phyloP scores from a whole-genome alignment of 2,888 invertebrate species.

The Pegoplata infirma region DNA sequence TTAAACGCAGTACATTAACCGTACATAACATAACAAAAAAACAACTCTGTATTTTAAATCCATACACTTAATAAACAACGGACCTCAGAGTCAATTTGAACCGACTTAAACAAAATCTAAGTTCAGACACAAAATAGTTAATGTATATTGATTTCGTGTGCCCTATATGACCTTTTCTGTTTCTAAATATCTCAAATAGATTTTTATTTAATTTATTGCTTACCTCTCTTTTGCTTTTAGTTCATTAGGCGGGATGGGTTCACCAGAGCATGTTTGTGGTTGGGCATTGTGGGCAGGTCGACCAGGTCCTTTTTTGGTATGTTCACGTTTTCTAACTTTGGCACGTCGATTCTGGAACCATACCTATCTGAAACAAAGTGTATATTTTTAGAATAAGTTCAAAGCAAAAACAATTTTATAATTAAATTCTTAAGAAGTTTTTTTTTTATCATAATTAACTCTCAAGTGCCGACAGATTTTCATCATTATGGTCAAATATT shows the following conservation, averaged over 20 bases:
- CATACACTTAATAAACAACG: too few relatives aligned
- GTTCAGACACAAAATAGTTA: background rate
- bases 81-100: too few relatives aligned
- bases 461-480: too few relatives aligned
- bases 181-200: background rate
- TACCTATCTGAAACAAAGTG: constrained; percentile 87
- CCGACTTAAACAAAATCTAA: constrained; percentile 69
- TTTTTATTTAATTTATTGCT: constrained; percentile 65
- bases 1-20: too few relatives aligned
- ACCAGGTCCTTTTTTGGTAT: constrained; percentile 98
- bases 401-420: background rate
- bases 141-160: background rate
- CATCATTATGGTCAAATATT: too few relatives aligned
- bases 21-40: too few relatives aligned
- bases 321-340: constrained; percentile 99
- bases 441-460: too few relatives aligned
- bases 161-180: too few relatives aligned
- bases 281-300: constrained; percentile 99
- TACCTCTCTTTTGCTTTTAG: constrained; percentile 89
- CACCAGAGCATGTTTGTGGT: constrained; percentile 97
- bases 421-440: background rate
- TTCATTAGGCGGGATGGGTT: constrained; percentile 96
- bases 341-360: constrained; percentile 99
- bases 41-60: too few relatives aligned
- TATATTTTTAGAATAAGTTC: constrained; percentile 78